Conservation (phyloP, 2,888 invertebrate genomes). For the Rhogogaster chlorosoma region DNA sequence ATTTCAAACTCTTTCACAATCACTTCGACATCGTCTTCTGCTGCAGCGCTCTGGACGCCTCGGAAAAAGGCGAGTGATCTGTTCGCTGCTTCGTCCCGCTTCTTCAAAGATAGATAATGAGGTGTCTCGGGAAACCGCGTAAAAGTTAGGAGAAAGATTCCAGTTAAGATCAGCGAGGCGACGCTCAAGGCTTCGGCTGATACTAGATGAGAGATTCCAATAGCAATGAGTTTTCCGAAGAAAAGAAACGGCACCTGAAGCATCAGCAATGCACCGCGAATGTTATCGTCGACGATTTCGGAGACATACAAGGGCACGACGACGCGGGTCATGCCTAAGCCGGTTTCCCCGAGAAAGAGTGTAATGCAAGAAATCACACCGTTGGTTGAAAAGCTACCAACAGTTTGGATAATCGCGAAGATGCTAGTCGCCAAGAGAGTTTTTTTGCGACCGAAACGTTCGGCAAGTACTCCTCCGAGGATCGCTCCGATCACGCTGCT, state of each 20-base stretch:
- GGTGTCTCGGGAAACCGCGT: slow-evolving; percentile 10
- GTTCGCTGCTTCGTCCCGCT: background rate
- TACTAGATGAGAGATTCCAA: background rate
- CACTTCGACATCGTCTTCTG: background rate
- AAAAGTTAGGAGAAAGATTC: background rate
- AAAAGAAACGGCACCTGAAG: slow-evolving; percentile 3
- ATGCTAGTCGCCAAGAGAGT: background rate
- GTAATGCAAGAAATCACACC: background rate
- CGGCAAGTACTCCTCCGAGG: slow-evolving; percentile 14
- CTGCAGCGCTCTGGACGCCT: background rate
- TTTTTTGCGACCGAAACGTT: background rate
- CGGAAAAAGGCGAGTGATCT: slow-evolving; percentile 1
- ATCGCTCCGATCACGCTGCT: slow-evolving; percentile 3
- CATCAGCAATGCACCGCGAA: slow-evolving; percentile 36
- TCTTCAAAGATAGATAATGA: background rate
- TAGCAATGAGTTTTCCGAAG: slow-evolving; percentile 5
- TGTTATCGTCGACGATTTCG: slow-evolving; percentile 30
- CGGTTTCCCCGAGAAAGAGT: slow-evolving; percentile 17
- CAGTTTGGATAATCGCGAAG: background rate
- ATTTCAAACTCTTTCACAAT: background rate
- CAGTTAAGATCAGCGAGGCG: background rate
- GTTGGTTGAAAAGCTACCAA: slow-evolving; percentile 10
- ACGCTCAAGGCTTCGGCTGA: background rate
- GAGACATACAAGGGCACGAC: slow-evolving; percentile 23
- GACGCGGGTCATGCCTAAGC: background rate